Percentiles rank a stretch among this genome's conserved stretches.
phyloP scores from a whole-genome alignment of 1,140 invertebrate genomes.

The Diachasmimorpha longicaudata region DNA sequence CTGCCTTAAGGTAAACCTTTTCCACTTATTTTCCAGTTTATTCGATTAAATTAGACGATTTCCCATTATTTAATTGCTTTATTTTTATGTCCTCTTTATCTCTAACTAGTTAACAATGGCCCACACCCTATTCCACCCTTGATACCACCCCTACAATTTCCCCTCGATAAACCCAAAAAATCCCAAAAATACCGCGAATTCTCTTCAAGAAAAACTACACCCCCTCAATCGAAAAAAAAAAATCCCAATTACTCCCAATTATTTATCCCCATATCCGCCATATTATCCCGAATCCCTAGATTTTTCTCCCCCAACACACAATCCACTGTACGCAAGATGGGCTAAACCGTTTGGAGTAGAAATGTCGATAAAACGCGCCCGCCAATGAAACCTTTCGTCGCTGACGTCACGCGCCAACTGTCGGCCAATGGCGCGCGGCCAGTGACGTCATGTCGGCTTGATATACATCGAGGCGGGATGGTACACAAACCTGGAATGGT shows the following conservation, averaged over 20 bases:
- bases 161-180: too few species aligned
- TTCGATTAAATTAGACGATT: too few species aligned
- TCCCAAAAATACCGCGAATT: too few species aligned
- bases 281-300: not conserved
- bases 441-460: conserved; percentile 46
- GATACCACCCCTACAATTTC: too few species aligned
- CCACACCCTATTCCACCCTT: too few species aligned
- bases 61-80: too few species aligned
- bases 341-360: conserved; percentile 44
- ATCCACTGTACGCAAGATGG: conserved; percentile 37
- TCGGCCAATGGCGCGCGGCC: conserved; percentile 53
- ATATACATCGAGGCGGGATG: not conserved
- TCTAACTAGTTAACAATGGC: too few species aligned
- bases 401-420: conserved; percentile 54
- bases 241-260: not conserved
- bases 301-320: not conserved
- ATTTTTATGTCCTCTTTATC: too few species aligned
- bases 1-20: too few species aligned
- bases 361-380: conserved; percentile 62
- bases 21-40: too few species aligned
- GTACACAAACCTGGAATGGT: conserved; percentile 34
- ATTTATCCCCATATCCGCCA: not conserved
- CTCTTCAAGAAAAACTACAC: too few species aligned
- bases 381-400: conserved; percentile 54
- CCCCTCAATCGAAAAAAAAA: too few species aligned